Evolutionary conservation across 1,140 invertebrate species (phyloP), one percentile per base, ranked within the genome.

Genomic region (Steinernema feltiae): DNA sequence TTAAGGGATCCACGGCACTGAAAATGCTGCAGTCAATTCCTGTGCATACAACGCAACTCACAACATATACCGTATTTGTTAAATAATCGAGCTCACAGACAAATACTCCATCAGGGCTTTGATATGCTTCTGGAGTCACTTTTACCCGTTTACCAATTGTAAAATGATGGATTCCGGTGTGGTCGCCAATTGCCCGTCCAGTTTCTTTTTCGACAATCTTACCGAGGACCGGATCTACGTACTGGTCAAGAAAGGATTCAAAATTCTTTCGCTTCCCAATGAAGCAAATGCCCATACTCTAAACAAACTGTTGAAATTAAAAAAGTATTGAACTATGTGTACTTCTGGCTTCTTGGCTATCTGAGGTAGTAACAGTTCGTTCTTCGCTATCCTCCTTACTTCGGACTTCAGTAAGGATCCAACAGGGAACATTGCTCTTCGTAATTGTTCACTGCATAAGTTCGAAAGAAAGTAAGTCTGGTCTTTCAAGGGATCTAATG

Each of bases 251-350:
- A 83, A 91, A 91, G 1, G 87, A 77, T 29, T 87, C 82, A 82
- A 91, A 91, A 70, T 82, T 78, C 30, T 89, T 87, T 80, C 89
- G 86, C 73, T 87, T 87, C 1, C 96, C 96, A 85, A 98, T 93
- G 87, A 98, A 98, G 88, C 95, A 98, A 80, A 98, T 97, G 21
- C 96, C 95, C 86, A 92, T 93, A 84, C 94, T 97, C 88, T 89
- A 81, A 69, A 87, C 87, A 80, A 30, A n/a, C 1, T 70, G 30
- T 29, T 30, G 70, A 29, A 76, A 24, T 75, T 48, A 29, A 46
- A 70, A 1, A 30, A 71, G 7, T 41, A 75, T 70, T 32, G 17
- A 0, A 76, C 74, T 29, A 48, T 21, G 30, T 31, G 41, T 75
- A 89, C 89, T 83, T 98, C 95, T 85, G 90, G 92, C 83, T 95